Evolutionary conservation across 92 coral and sea anemone genomes (phyloP).

Genomic region (Zoanthus solanderi): DNA sequence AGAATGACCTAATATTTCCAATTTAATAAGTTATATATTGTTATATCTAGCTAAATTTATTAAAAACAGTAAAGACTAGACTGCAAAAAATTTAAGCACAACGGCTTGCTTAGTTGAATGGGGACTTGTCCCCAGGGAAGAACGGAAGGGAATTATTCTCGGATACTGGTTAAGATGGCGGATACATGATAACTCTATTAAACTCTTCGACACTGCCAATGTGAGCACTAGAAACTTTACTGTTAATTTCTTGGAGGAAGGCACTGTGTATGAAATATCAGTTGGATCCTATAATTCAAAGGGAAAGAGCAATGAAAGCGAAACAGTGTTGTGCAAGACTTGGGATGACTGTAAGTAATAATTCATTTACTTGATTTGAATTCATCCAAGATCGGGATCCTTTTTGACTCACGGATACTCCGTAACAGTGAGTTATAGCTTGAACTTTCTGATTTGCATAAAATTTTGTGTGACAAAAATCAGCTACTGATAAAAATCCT

Average conservation of each 20-base stretch:
- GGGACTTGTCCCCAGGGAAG: conserved; percentile 10
- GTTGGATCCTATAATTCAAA: conserved; percentile 8
- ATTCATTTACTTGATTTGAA: background rate
- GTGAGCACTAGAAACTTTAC: background rate
- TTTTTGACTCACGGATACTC: background rate
- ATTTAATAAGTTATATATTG: too few relatives aligned
- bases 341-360: conserved; percentile 24
- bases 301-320: background rate
- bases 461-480: background rate
- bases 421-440: too few relatives aligned
- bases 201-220: background rate
- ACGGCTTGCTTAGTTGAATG: conserved; percentile 30
- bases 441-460: too few relatives aligned
- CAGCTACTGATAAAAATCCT: too few relatives aligned
- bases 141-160: conserved; percentile 9
- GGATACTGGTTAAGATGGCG: conserved; percentile 29
- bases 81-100: conserved; percentile 17
- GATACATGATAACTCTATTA: background rate
- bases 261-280: conserved; percentile 29
- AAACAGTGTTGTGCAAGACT: conserved; percentile 23
- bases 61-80: background rate
- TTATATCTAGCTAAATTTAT: too few relatives aligned
- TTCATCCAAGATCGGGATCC: background rate
- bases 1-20: too few relatives aligned
- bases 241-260: conserved; percentile 8